Conservation (phyloP, 2,113 vertebrate genomes). For the Leptobrachium leishanense region DNA sequence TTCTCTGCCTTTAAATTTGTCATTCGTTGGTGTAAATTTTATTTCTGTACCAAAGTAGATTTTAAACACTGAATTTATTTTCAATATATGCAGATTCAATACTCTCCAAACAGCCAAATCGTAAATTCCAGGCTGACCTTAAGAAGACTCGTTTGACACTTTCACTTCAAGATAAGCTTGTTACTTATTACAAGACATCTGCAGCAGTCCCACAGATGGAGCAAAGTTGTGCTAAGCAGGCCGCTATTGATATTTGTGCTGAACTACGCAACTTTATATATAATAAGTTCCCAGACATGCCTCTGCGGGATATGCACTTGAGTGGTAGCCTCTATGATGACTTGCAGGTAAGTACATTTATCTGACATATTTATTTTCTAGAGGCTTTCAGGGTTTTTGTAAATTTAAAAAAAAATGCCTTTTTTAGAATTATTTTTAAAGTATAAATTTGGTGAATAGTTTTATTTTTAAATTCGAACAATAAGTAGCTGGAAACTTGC, state of each 20-base stretch:
- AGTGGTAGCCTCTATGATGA: conserved; percentile 96
- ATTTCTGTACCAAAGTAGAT: too few species aligned
- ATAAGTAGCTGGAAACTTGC: too few species aligned
- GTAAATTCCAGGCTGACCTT: conserved; percentile 77
- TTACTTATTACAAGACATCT: conserved; percentile 79
- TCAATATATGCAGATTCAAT: conserved; percentile 61
- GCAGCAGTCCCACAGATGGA: conserved; percentile 83
- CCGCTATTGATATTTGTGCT: conserved; percentile 91
- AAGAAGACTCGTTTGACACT: conserved; percentile 86
- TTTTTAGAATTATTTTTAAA: too few species aligned
- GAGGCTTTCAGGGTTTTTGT: too few species aligned
- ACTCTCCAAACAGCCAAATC: conserved; percentile 65
- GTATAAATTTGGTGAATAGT: too few species aligned
- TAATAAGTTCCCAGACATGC: conserved; percentile 94
- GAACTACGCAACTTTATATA: conserved; percentile 91
- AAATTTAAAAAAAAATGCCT: too few species aligned
- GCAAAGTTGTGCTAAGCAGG: conserved; percentile 86
- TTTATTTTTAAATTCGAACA: too few species aligned
- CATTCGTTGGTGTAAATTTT: too few species aligned
- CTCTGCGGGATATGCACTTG: conserved; percentile 94
- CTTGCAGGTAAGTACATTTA: conserved; percentile 77
- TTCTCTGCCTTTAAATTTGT: too few species aligned
- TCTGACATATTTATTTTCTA: too few species aligned
- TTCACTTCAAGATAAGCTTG: conserved; percentile 91
- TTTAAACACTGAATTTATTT: too few species aligned